Evolutionary conservation across 1,140 invertebrate genomes (phyloP).

Genomic region (Triops cancriformis): DNA sequence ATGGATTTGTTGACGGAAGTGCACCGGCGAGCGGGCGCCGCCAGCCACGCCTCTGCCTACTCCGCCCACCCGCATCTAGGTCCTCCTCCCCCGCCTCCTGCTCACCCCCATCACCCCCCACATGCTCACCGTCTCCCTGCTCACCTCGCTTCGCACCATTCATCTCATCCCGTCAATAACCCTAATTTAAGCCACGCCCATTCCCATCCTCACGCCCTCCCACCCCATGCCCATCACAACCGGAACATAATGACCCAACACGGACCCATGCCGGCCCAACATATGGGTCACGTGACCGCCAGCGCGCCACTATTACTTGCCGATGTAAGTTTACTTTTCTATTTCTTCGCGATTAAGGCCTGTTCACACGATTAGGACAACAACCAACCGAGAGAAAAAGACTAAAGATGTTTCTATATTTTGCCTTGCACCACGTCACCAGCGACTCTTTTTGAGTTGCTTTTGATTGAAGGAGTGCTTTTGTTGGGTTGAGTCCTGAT

Average conservation of each 20-base stretch:
- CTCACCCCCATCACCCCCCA: constrained; percentile 22
- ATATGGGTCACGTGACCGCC: constrained; percentile 27
- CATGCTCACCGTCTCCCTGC: constrained; percentile 26
- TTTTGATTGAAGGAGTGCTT: no score
- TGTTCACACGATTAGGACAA: background rate
- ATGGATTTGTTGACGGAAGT: constrained; percentile 19
- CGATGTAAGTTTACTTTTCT: constrained; percentile 32
- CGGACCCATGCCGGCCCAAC: constrained; percentile 18
- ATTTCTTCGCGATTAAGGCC: background rate
- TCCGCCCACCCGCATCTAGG: constrained; percentile 33
- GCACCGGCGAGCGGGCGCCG: constrained; percentile 30
- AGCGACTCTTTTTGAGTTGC: no score
- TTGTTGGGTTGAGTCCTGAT: no score
- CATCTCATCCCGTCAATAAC: constrained; percentile 20
- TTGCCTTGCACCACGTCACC: no score
- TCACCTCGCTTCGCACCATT: constrained; percentile 22
- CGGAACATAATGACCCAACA: constrained; percentile 16
- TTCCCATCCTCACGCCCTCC: constrained; percentile 7
- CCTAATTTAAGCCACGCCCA: constrained; percentile 10
- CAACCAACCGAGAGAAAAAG: no score
- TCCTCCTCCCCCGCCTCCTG: constrained; percentile 27
- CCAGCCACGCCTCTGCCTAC: constrained; percentile 34
- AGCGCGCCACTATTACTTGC: constrained; percentile 32
- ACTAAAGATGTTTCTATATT: no score
- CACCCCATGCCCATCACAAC: constrained; percentile 19